phyloP scores from a whole-genome alignment of 2,888 invertebrate genomes.

The Drosophila percnosoma region DNA sequence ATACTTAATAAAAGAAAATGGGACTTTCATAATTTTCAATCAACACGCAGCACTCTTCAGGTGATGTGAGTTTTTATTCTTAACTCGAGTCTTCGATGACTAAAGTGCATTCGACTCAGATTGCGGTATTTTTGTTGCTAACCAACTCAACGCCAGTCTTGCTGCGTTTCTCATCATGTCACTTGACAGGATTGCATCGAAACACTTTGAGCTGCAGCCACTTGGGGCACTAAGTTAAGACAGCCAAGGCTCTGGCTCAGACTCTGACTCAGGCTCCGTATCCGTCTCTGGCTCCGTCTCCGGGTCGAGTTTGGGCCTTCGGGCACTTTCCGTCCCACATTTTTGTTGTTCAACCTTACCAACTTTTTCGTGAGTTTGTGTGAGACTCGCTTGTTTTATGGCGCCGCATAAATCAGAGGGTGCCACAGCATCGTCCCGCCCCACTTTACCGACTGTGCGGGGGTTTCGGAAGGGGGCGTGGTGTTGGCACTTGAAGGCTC shows the following conservation, averaged over 20 bases:
- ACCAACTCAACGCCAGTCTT: constrained; percentile 12
- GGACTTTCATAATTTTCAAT: background rate
- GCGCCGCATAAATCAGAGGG: constrained; percentile 67
- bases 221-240: constrained; percentile 1
- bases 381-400: constrained; percentile 49
- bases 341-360: constrained; percentile 3
- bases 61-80: background rate
- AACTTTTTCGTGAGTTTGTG: background rate
- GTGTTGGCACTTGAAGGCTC: constrained; percentile 33
- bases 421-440: constrained; percentile 15
- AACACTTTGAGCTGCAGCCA: constrained; percentile 42
- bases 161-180: constrained; percentile 21
- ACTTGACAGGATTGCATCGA: constrained; percentile 42
- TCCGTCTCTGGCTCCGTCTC: background rate
- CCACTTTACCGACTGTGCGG: background rate
- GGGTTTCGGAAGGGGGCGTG: constrained; percentile 36
- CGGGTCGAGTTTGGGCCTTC: background rate
- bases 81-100: background rate
- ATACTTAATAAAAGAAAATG: background rate
- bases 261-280: background rate
- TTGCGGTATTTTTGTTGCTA: background rate
- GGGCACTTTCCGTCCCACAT: constrained; percentile 3
- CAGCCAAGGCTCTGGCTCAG: constrained; percentile 8
- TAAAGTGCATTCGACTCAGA: background rate
- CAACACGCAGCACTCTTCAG: background rate